phyloP scores from a whole-genome alignment of 2,113 vertebrate species.

The Mionectes macconnelli region DNA sequence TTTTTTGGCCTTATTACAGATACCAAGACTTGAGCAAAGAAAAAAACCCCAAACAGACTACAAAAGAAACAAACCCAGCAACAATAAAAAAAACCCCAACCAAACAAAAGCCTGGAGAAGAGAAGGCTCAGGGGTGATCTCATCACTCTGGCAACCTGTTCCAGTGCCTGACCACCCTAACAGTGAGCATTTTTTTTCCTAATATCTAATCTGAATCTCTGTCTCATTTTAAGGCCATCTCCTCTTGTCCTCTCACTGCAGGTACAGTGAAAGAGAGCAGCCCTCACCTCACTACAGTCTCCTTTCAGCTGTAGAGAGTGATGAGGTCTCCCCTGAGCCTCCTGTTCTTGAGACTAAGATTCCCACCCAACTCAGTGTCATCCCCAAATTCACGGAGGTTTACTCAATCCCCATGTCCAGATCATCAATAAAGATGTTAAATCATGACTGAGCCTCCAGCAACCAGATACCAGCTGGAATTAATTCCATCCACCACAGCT shows the following conservation, averaged over 20 bases:
- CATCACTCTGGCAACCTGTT: no score
- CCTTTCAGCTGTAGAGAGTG: background rate
- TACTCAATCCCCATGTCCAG: no score
- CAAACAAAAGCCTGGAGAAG: no score
- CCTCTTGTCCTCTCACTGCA: background rate
- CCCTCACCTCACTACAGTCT: background rate
- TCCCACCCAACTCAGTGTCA: background rate
- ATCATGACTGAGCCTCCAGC: background rate
- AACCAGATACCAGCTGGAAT: background rate
- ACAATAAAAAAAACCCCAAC: no score
- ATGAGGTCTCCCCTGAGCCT: background rate
- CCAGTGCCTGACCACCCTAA: background rate
- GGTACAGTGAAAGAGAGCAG: background rate
- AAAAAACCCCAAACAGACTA: background rate
- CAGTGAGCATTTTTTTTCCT: background rate
- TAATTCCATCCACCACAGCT: background rate
- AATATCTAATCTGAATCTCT: background rate
- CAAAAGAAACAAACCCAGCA: background rate
- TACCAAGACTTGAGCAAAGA: background rate
- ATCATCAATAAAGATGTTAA: background rate
- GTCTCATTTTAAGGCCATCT: background rate
- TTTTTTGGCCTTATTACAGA: background rate
- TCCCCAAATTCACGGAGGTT: background rate
- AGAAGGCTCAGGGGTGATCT: no score
- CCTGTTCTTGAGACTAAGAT: background rate